These are phyloP conservation scores for Ispidina lecontei DNA, from an alignment of 2,797 vertebrate species.

Conservation along the genomic window DNA sequence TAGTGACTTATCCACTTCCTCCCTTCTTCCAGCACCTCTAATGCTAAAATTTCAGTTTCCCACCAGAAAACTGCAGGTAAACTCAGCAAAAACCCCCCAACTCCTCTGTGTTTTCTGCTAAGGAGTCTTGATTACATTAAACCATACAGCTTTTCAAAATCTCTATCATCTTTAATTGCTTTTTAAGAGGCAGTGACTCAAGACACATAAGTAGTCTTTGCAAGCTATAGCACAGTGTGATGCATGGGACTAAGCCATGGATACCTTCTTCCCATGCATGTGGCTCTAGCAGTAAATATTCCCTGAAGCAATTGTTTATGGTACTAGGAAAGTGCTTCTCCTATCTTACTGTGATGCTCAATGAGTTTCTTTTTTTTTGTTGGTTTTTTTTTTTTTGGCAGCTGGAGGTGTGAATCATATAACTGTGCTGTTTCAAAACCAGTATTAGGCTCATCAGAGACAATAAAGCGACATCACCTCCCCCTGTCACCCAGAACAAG, in stretches of 20 bases:
- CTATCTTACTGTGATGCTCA: not conserved
- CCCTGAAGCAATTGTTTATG: not conserved
- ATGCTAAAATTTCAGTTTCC: not conserved
- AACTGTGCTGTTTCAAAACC: not conserved
- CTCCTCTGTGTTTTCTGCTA: not conserved
- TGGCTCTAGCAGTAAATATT: not conserved
- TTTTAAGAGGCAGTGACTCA: slow-evolving; percentile 31
- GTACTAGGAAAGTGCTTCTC: not conserved
- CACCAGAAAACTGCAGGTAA: not conserved
- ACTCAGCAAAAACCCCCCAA: not conserved
- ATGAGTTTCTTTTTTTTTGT: not conserved
- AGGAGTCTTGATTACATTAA: slow-evolving; percentile 8
- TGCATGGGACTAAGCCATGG: not conserved
- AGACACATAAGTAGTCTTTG: not conserved
- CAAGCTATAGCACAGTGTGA: not conserved
- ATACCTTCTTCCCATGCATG: not conserved
- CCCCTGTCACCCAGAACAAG: not conserved
- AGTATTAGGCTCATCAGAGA: not conserved
- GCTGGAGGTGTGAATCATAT: not conserved
- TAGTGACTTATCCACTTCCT: not conserved
- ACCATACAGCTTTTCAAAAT: not conserved
- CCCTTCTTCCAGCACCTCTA: not conserved
- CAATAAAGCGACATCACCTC: not conserved
- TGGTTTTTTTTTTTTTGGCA: not conserved
- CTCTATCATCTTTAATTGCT: slow-evolving; percentile 14